Evolutionary conservation across 1,140 invertebrate genomes (phyloP).

Genomic region (Meteorus sp.): DNA sequence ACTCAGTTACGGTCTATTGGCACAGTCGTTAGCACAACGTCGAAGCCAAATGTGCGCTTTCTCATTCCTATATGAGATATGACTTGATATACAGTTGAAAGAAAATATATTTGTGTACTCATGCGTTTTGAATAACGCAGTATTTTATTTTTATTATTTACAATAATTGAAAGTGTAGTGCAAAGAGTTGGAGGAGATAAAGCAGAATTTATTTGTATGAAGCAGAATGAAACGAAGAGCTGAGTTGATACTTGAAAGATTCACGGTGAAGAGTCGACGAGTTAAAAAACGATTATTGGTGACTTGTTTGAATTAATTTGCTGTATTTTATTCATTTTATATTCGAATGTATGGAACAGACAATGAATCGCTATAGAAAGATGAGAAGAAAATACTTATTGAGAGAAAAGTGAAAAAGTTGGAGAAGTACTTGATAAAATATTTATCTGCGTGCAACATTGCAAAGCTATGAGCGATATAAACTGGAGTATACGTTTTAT

Average conservation of each 20-base stretch:
- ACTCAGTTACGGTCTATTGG: conserved; percentile 22
- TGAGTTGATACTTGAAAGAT: neutral
- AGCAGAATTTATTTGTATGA: neutral
- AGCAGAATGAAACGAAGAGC: conserved; percentile 5
- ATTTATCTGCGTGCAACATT: too few species aligned
- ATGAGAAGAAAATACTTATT: neutral
- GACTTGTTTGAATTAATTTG: conserved; percentile 1
- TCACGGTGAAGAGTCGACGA: conserved; percentile 2
- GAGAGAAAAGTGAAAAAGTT: neutral
- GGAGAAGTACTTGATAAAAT: too few species aligned
- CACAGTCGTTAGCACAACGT: neutral
- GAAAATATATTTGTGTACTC: neutral
- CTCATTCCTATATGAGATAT: neutral
- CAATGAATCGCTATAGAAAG: neutral
- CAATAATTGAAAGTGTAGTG: neutral
- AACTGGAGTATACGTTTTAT: too few species aligned
- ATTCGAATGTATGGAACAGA: neutral
- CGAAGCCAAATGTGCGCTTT: neutral
- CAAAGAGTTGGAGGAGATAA: too few species aligned
- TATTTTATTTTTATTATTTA: too few species aligned
- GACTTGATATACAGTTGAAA: too few species aligned
- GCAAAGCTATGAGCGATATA: neutral
- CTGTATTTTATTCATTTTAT: neutral
- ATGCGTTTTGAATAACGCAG: neutral
- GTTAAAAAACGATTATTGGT: conserved; percentile 9